These are phyloP conservation scores for Chamaea fasciata DNA, from an alignment of 2,113 vertebrate genomes.

Conservation along the genomic window DNA sequence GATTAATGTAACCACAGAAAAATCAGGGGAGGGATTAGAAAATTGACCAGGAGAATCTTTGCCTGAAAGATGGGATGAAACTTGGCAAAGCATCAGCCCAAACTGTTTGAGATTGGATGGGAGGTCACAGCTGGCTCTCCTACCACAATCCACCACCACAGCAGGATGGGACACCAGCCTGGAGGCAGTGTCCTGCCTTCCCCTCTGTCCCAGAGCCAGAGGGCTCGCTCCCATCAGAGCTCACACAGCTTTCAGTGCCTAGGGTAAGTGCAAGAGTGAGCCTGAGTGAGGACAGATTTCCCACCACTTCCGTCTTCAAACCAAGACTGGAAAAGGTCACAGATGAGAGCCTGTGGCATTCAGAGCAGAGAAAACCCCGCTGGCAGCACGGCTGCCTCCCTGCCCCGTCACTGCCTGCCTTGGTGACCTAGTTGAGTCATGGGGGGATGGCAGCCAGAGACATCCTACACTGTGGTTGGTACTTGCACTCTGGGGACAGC, in stretches of 20 bases:
- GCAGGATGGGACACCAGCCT: neutral
- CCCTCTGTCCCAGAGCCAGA: neutral
- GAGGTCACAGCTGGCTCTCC: neutral
- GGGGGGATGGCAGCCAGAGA: neutral
- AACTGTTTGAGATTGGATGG: neutral
- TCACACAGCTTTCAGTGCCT: fast-evolving
- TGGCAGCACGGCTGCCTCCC: neutral
- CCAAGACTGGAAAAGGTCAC: neutral
- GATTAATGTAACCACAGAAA: neutral
- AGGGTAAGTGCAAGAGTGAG: fast-evolving
- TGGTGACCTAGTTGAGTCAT: conserved; percentile 59
- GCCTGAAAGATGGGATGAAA: neutral
- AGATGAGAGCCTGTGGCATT: neutral
- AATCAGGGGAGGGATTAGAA: neutral
- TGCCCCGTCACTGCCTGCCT: neutral
- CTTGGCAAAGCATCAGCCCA: neutral
- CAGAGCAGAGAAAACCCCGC: neutral
- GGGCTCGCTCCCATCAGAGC: fast-evolving
- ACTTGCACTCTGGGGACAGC: neutral
- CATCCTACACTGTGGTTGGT: conserved; percentile 28
- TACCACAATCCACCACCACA: fast-evolving
- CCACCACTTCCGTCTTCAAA: fast-evolving
- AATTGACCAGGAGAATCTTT: neutral
- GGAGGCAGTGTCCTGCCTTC: neutral
- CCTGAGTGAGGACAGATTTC: neutral